Base-by-base conservation (phyloP, 2,113 vertebrate genomes). In the Lethenteron reissneri region DNA sequence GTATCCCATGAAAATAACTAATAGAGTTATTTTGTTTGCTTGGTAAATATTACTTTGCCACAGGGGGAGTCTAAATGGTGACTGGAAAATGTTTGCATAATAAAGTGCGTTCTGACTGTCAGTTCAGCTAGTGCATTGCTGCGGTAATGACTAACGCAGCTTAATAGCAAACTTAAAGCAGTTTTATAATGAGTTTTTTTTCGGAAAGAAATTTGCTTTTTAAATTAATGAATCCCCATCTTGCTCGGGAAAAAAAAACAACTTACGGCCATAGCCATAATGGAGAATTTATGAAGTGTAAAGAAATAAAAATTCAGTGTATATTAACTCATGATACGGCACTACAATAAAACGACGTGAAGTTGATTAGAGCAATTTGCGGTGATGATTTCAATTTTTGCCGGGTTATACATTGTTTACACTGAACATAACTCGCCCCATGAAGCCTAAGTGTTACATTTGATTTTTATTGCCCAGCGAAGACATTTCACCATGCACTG, bases 231-330 rank as follows among this genome's bases (percentile, higher is more conserved):
- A 17, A 25, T 68, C 64, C 11, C n/a, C 64, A 68, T 68, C 64
- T 41, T 41, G 41, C 41, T 68, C 64, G 25, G 64, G 64, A 25
- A 25, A 25, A 21, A 21, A 68, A 9, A 68, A 68, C 64, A 68
- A 68, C 64, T 68, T 68, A 25, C 64, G 64, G 25, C 64, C 64
- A 68, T 68, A 68, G 64, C 64, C 64, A 68, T 68, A 68, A 68
- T 68, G 64, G 64, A 68, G 64, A 68, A 68, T 68, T 68, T 68
- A 68, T 68, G 64, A 68, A 68, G 64, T 68, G 64, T n/a, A 68
- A 68, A 68, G 64, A 68, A 68, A 68, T 68, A 68, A 68, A 68
- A 68, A 17, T 68, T 9, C 64, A 25, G 64, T 68, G 64, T 25
- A 68, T 68, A 68, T 68, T 68, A 68, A 68, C 64, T 68, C 25